Evolutionary conservation across 2,797 vertebrate genomes (phyloP).

Genomic region (Aldrovandia affinis): DNA sequence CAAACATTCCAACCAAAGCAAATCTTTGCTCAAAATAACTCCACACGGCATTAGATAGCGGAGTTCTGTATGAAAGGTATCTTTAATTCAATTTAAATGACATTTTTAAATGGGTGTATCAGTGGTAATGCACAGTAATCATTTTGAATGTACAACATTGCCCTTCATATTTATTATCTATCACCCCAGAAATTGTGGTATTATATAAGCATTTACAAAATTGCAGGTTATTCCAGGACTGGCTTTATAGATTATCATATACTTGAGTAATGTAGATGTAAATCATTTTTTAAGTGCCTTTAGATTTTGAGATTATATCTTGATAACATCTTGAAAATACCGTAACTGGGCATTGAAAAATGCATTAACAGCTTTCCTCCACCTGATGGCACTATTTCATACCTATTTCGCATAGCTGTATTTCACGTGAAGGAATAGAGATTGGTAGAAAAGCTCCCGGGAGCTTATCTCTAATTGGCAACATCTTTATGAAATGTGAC

Average conservation of each 20-base stretch:
- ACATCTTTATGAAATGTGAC: too few relatives aligned
- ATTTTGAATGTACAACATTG: not conserved
- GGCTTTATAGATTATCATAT: not conserved
- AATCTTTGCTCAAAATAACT: too few relatives aligned
- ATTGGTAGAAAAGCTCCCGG: too few relatives aligned
- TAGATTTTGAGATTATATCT: not conserved
- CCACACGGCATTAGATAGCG: too few relatives aligned
- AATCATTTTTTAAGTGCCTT: not conserved
- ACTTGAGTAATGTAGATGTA: not conserved
- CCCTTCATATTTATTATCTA: not conserved
- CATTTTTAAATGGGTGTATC: not conserved
- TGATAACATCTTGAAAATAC: not conserved
- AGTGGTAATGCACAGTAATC: not conserved
- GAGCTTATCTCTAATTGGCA: too few relatives aligned
- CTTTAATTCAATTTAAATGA: not conserved
- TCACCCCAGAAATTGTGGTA: not conserved
- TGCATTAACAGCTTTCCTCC: not conserved
- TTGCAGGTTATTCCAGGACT: not conserved
- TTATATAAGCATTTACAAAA: not conserved
- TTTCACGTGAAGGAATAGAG: too few relatives aligned
- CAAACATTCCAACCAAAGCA: too few relatives aligned
- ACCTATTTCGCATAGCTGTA: not conserved
- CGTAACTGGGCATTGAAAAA: not conserved
- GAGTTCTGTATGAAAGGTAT: too few relatives aligned
- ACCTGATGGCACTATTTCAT: slow-evolving; percentile 7